These are phyloP conservation scores for Columbina picui DNA, from an alignment of 2,113 vertebrate species.

Conservation along the genomic window DNA sequence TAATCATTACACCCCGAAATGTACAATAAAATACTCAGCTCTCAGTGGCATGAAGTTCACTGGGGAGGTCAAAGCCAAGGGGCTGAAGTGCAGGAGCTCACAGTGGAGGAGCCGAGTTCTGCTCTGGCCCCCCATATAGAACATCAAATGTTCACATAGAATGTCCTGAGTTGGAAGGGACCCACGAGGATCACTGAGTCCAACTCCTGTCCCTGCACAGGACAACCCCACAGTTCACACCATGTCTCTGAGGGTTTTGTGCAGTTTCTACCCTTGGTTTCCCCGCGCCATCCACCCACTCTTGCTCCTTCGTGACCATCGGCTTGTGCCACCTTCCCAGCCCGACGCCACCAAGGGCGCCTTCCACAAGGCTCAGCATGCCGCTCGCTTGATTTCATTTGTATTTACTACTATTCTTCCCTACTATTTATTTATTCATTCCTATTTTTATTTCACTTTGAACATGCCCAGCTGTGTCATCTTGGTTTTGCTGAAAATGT, in stretches of 20 bases:
- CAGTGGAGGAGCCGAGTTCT: background rate
- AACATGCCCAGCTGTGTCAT: conserved; percentile 69
- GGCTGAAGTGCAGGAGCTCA: rapidly evolving
- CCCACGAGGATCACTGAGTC: too few relatives aligned
- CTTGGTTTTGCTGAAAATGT: conserved; percentile 63
- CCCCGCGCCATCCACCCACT: background rate
- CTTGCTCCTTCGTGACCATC: background rate
- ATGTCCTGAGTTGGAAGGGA: too few relatives aligned
- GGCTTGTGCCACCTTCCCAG: background rate
- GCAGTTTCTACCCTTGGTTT: background rate
- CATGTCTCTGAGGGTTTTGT: too few relatives aligned
- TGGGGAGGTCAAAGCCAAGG: background rate
- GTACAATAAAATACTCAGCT: rapidly evolving
- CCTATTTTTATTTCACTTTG: conserved; percentile 69
- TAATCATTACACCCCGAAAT: background rate
- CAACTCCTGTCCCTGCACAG: too few relatives aligned
- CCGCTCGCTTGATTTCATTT: background rate
- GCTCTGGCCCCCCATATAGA: background rate
- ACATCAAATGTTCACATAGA: too few relatives aligned
- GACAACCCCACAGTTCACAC: too few relatives aligned
- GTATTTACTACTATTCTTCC: conserved; percentile 66
- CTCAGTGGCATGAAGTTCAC: rapidly evolving
- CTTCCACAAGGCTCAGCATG: background rate
- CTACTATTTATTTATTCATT: conserved; percentile 63
- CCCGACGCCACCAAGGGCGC: rapidly evolving